Conservation (phyloP, 1,140 invertebrate species). For the Lepidurus couesii region DNA sequence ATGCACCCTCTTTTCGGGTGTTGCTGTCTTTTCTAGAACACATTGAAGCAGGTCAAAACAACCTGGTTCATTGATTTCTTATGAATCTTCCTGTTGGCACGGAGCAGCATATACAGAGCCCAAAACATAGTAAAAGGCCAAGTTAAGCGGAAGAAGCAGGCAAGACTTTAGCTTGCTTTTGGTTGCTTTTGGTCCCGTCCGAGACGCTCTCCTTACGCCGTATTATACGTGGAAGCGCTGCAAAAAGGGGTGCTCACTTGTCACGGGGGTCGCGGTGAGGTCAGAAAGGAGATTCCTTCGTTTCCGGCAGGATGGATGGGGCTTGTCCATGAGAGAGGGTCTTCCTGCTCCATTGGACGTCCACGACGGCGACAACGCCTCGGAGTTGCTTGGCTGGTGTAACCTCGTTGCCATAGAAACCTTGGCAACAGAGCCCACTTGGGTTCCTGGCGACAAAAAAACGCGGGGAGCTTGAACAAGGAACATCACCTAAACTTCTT, state of each 20-base stretch:
- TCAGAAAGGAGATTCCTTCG: constrained; percentile 1
- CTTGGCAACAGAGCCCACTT: neutral
- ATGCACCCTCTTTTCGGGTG: neutral
- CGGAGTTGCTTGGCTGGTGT: neutral
- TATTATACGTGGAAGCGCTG: neutral
- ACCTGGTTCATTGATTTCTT: constrained; percentile 19
- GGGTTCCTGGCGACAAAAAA: neutral
- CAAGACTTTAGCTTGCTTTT: neutral
- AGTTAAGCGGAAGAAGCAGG: neutral
- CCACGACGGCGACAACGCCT: neutral
- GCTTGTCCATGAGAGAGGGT: neutral
- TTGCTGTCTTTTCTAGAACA: neutral
- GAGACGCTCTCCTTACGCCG: neutral
- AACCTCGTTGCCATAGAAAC: neutral
- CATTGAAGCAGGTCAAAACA: neutral
- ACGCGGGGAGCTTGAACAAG: neutral
- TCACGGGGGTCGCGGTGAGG: constrained; percentile 3
- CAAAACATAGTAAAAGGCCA: neutral
- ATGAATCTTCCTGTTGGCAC: neutral
- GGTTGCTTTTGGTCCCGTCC: no score
- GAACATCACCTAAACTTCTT: neutral
- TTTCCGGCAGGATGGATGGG: constrained; percentile 14
- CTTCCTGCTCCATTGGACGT: constrained; percentile 20
- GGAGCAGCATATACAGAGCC: neutral
- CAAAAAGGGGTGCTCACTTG: constrained; percentile 14